Conservation (phyloP, 2,888 invertebrate species). For the Pseudococcus jackbeardsleyi region DNA sequence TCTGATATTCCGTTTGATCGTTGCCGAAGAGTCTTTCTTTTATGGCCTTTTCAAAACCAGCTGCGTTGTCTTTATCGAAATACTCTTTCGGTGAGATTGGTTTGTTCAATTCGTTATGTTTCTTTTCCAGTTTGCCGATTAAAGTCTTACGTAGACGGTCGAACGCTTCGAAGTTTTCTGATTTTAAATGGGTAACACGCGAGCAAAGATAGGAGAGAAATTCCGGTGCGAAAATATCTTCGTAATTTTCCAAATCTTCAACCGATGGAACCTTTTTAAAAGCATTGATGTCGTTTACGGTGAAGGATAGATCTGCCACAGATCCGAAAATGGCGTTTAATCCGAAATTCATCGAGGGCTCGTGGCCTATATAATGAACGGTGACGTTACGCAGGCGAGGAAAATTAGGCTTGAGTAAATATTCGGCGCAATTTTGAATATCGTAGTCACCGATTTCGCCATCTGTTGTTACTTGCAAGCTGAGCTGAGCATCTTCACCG, state of each 20-base stretch:
- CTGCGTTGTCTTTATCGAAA: not conserved
- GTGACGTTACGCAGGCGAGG: not conserved
- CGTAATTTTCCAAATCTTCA: not conserved
- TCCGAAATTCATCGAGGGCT: not conserved
- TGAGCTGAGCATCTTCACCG: not conserved
- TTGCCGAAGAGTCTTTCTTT: not conserved
- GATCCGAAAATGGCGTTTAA: conserved; percentile 1
- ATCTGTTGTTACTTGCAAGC: not conserved
- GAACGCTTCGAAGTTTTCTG: not conserved
- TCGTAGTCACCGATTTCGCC: not conserved
- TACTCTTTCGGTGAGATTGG: not conserved
- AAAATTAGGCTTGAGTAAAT: not conserved
- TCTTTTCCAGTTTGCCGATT: not conserved
- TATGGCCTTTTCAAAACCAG: not conserved
- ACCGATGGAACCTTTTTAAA: not conserved
- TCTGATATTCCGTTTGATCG: not conserved
- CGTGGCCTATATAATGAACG: not conserved
- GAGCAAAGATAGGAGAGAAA: not conserved
- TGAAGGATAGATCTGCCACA: not conserved
- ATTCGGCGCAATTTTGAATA: not conserved
- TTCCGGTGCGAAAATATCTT: not conserved
- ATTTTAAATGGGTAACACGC: not conserved
- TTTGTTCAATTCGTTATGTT: not conserved
- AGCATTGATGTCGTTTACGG: not conserved
- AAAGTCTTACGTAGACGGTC: not conserved